Base-by-base conservation (phyloP, 2,113 vertebrate species). In the Xyrauchen texanus region DNA sequence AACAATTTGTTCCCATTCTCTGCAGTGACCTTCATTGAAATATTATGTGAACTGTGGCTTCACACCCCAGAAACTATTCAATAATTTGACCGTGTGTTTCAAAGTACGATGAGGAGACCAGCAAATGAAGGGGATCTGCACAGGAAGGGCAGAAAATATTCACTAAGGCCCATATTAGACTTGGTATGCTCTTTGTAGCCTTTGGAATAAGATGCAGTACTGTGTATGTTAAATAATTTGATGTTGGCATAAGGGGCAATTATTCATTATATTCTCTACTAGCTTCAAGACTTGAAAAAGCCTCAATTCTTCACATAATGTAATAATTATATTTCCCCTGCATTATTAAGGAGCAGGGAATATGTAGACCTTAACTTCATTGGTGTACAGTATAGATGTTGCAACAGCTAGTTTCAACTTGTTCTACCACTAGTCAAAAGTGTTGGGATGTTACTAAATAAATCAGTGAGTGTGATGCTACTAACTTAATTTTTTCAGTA, bases 1-100 rank as follows among this genome's bases (percentile, higher is more conserved):
- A 82, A 65, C 81, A 80, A 81, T 85, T 80, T 85, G 81, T 71
- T 81, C 81, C 78, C 42, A 62, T 62, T 66, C 84, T 84, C 69
- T 68, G 69, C 68, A 51, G 49, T 45, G 58, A 79, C 46, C 80
- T 81, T 84, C 68, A 74, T 67, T 74, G 58, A 81, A 80, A 78
- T 84, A 77, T 80, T 51, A 10, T 58, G 45, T 84, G 82, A 81
- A 81, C 75, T 81, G 75, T 81, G 79, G 79, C 58, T 81, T 34
- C 21, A 77, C 80, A 78, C 79, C 79, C 68, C 49, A 61, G 67
- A 77, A 81, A 65, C 66, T 77, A 81, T 84, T 81, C 79, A 66
- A 80, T 81, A 78, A 84, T 80, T 78, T 78, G 47, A 73, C 65
- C 7, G 1, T 72, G 68, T 68, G 76, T 66, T 75, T 70, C 58